phyloP scores from a whole-genome alignment of 2,888 invertebrate genomes.

The Byasa hedistus region DNA sequence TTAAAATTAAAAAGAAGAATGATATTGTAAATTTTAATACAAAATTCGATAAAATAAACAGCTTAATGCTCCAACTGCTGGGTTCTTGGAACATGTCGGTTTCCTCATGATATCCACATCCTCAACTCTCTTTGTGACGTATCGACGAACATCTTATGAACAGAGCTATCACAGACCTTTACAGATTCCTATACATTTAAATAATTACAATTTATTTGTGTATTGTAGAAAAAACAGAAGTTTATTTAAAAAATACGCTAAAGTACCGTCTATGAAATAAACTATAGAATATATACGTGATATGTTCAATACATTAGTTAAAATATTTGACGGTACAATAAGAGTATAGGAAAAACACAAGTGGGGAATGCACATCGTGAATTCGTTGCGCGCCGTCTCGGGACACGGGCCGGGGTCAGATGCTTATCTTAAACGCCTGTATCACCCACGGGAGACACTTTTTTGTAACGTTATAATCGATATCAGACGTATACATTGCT shows the following conservation, averaged over 20 bases:
- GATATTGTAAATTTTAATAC: neutral
- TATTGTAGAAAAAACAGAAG: neutral
- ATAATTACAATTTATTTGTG: neutral
- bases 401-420: constrained; percentile 71
- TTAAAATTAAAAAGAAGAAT: neutral
- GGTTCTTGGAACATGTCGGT: too few relatives aligned
- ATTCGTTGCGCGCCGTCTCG: constrained; percentile 69
- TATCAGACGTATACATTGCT: constrained; percentile 37
- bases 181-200: too few relatives aligned
- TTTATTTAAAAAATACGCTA: neutral
- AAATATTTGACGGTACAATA: constrained; percentile 50
- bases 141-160: too few relatives aligned
- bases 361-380: constrained; percentile 69
- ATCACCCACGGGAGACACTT: constrained; percentile 77
- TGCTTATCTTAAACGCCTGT: constrained; percentile 79
- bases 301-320: constrained; percentile 31
- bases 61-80: too few relatives aligned
- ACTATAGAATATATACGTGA: constrained; percentile 2
- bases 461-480: constrained; percentile 74
- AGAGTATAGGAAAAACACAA: constrained; percentile 51
- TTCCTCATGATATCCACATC: too few relatives aligned
- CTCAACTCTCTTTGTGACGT: too few relatives aligned
- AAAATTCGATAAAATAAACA: too few relatives aligned
- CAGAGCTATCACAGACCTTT: too few relatives aligned
- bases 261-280: neutral